Percentiles rank a stretch among this genome's conserved stretches.
Conservation (phyloP, 2,888 invertebrate genomes). For the Magallana nippona region DNA sequence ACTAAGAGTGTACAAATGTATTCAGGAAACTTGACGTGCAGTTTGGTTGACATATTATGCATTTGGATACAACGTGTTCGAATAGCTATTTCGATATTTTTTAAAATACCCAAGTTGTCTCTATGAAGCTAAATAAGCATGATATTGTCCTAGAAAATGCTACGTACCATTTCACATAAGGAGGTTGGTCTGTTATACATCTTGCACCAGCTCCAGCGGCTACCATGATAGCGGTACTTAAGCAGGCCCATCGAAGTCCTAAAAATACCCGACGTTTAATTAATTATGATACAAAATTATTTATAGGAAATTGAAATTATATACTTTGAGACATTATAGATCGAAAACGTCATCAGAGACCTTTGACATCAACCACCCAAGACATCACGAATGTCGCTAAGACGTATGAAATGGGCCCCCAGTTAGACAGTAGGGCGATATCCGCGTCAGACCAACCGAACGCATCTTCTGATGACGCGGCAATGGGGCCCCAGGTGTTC, state of each 20-base stretch:
- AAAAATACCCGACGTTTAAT: not conserved
- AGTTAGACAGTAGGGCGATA: constrained; percentile 65
- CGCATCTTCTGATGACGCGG: constrained; percentile 62
- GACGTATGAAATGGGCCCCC: constrained; percentile 68
- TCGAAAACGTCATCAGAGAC: constrained; percentile 47
- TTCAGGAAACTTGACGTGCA: too few species aligned
- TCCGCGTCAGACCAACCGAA: constrained; percentile 65
- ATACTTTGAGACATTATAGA: not conserved
- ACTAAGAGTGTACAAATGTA: too few species aligned
- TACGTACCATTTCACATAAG: constrained; percentile 43
- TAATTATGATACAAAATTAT: too few species aligned
- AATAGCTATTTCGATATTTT: too few species aligned
- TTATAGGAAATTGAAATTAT: not conserved
- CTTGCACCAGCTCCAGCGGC: constrained; percentile 71
- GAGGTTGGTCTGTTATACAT: constrained; percentile 67
- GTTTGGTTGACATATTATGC: too few species aligned
- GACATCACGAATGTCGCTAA: constrained; percentile 61
- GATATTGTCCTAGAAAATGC: too few species aligned
- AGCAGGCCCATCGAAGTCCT: constrained; percentile 71
- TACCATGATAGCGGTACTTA: constrained; percentile 69
- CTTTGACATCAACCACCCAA: constrained; percentile 70
- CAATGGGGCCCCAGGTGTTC: constrained; percentile 70
- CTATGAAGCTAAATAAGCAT: too few species aligned
- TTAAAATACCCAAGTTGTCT: too few species aligned
- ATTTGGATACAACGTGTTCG: too few species aligned